Base-by-base conservation (phyloP, 2,888 invertebrate species). In the Luffia ferchaultella region DNA sequence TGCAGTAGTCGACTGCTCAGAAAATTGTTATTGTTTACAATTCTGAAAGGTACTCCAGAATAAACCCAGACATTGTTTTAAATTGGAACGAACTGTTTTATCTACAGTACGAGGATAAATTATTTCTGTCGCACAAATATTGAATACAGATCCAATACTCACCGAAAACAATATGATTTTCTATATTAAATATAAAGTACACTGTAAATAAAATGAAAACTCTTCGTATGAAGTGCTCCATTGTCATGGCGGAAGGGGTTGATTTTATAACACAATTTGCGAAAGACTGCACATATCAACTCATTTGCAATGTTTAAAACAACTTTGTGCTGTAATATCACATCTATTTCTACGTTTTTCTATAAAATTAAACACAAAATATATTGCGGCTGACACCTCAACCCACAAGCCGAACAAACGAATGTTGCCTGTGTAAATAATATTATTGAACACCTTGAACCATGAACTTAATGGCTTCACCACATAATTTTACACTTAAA, bases 401-500 rank as follows among this genome's bases (percentile, higher is more conserved):
- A 83, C 79, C 77, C 80, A 75, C 52, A 82, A 75, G 79, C 82
- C 83, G 82, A 76, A 79, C 82, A 78, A 80, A 78, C 3, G 5
- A n/a, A n/a, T n/a, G n/a, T n/a, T n/a, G n/a, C n/a, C n/a, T n/a
- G n/a, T n/a, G n/a, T n/a, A n/a, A n/a, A n/a, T n/a, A n/a, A n/a
- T n/a, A n/a, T n/a, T n/a, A n/a, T n/a, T n/a, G n/a, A n/a, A n/a
- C n/a, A n/a, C n/a, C n/a, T n/a, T n/a, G n/a, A n/a, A n/a, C n/a
- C n/a, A n/a, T n/a, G n/a, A n/a, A n/a, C n/a, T n/a, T n/a, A n/a
- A n/a, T n/a, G n/a, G n/a, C n/a, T n/a, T n/a, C n/a, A n/a, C n/a
- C n/a, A n/a, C n/a, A n/a, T n/a, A n/a, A n/a, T n/a, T n/a, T n/a
- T n/a, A n/a, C n/a, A n/a, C n/a, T n/a, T n/a, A n/a, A n/a, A n/a